These are phyloP conservation scores for Siniperca knerii DNA, from an alignment of 2,113 vertebrate genomes.

Conservation along the genomic window DNA sequence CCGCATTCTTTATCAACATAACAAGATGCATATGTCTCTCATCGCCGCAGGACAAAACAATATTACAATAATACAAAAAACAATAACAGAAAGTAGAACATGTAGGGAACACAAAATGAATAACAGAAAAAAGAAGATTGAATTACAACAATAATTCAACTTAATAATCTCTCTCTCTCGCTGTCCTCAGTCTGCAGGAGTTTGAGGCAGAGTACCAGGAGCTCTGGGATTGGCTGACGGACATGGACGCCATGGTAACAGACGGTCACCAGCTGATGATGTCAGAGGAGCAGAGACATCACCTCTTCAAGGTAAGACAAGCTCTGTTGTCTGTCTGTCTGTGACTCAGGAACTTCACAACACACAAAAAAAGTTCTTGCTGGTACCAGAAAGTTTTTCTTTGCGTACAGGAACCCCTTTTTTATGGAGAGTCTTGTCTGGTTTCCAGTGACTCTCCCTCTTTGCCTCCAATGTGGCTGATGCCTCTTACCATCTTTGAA, in stretches of 20 bases:
- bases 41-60: constrained; percentile 35
- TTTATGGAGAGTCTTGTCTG: no score
- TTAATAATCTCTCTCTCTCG: constrained; percentile 17
- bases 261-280: constrained; percentile 98
- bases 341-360: background rate
- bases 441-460: background rate
- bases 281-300: constrained; percentile 97
- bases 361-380: background rate
- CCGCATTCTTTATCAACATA: constrained; percentile 21
- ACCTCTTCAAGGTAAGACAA: constrained; percentile 93
- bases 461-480: background rate
- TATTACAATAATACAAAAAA: constrained; percentile 26
- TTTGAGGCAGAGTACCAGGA: constrained; percentile 97
- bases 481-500: background rate
- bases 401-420: no score
- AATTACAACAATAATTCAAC: background rate
- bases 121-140: constrained; percentile 5
- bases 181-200: constrained; percentile 91
- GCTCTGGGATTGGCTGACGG: constrained; percentile 99
- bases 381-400: background rate
- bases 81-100: constrained; percentile 4
- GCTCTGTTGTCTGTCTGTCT: background rate
- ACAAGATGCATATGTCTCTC: constrained; percentile 5
- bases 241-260: constrained; percentile 97
- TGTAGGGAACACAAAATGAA: constrained; percentile 7